phyloP scores from a whole-genome alignment of 2,888 invertebrate species.

The Tromatobia lineatoria region DNA sequence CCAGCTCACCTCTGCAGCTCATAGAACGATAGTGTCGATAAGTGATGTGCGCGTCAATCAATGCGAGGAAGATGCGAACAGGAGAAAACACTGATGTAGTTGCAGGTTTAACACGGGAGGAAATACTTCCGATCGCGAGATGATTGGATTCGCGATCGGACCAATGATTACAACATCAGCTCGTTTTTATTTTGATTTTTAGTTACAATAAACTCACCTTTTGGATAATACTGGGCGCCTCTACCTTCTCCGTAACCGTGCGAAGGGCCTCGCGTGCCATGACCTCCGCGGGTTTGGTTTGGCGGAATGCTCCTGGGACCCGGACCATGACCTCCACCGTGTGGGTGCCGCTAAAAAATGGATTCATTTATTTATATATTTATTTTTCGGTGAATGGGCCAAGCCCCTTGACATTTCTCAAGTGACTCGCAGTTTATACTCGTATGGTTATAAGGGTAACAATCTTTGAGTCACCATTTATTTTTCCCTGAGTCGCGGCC shows the following conservation, averaged over 20 bases:
- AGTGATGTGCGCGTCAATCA: conserved; percentile 85
- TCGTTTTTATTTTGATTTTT: conserved; percentile 11
- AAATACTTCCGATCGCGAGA: conserved; percentile 51
- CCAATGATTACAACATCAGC: conserved; percentile 27
- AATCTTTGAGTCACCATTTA: too few relatives aligned
- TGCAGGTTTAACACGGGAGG: conserved; percentile 72
- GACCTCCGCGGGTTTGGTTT: conserved; percentile 78
- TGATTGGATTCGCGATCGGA: conserved; percentile 70
- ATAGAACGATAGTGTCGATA: conserved; percentile 84
- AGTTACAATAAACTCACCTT: conserved; percentile 86
- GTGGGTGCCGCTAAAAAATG: conserved; percentile 85
- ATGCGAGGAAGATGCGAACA: conserved; percentile 84
- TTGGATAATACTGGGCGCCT: conserved; percentile 90
- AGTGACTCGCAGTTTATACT: neutral
- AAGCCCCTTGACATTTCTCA: neutral
- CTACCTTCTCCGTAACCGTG: conserved; percentile 91
- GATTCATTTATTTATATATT: too few relatives aligned
- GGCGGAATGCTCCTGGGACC: conserved; percentile 82
- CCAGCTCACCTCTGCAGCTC: conserved; percentile 85
- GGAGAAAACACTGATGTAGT: conserved; percentile 84
- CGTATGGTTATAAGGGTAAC: too few relatives aligned
- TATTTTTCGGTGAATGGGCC: too few relatives aligned
- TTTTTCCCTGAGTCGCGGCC: too few relatives aligned
- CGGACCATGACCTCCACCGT: conserved; percentile 77
- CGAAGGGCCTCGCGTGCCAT: conserved; percentile 87